Evolutionary conservation across 2,888 invertebrate species (phyloP), one percentile per base, ranked within the genome.

Genomic region (Caradrina kadenii): DNA sequence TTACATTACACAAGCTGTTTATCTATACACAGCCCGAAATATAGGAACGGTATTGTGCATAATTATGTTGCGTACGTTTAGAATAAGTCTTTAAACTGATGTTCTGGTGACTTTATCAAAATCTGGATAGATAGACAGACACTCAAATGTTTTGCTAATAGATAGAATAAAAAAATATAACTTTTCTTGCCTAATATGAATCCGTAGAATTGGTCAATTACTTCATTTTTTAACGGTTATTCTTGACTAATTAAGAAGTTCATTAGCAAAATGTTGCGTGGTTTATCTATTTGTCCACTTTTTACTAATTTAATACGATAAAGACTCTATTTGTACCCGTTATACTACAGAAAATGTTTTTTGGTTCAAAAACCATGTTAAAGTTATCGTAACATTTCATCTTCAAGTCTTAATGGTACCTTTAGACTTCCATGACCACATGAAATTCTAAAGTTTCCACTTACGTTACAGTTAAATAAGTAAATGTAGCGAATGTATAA

Each of bases 11-110:
- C 17, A 45, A 45, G 11, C 45, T 45, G 42, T 13, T 45, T 17
- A 1, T 49, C 15, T 49, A 22, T 55, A 70, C 76, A 73, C 77
- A 70, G 53, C 54, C 42, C 22, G 58, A 31, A 15, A 72, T 59
- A 76, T 69, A n/a, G n/a, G 53, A 42, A 76, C 70, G 53, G 70
- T 54, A 59, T 53, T 68, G 53, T 49, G 31, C 19, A 13, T 45
- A 13, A 39, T 17, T 35, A 42, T n/a, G 11, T 63, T 3, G 7
- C 31, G 17, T 42, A 11, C 67, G 11, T 75, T 75, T 56, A 35
- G 19, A 67, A 48, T 56, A 54, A 8, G 35, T 66, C 49, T 50
- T 66, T 66, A 22, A 50, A 31, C 39, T 76, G 17, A 53, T 69
- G 69, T 26, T 8, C 11, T 26, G 17, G 15, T 26, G 21, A 10